Evolutionary conservation across 2,797 vertebrate species (phyloP).

Genomic region (Mormyrus hasselquistii): DNA sequence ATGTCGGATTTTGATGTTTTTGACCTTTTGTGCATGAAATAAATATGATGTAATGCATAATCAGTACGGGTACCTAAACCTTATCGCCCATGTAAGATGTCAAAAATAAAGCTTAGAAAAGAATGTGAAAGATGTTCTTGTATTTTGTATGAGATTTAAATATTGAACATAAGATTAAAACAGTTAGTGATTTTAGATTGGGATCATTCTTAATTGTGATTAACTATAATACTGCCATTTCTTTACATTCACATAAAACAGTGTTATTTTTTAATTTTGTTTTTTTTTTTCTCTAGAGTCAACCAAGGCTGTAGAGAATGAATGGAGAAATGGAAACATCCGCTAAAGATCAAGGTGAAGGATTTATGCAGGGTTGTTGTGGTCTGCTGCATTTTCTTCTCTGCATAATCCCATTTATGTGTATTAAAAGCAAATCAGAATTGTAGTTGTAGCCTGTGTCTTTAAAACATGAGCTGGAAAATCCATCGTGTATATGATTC

Average conservation of each 20-base stretch:
- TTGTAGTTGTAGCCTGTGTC: background rate
- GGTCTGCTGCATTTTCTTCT: background rate
- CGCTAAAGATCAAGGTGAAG: constrained; percentile 68
- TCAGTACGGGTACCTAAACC: background rate
- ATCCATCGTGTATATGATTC: background rate
- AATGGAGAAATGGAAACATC: constrained; percentile 70
- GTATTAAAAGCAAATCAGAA: background rate
- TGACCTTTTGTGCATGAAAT: background rate
- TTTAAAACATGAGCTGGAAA: background rate
- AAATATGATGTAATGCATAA: background rate
- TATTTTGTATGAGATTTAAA: background rate
- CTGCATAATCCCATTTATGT: background rate
- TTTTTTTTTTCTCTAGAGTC: background rate
- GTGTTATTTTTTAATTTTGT: background rate
- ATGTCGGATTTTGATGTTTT: background rate
- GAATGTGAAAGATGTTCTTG: background rate
- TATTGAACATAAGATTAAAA: background rate
- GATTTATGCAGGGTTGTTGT: background rate
- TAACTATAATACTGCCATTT: background rate
- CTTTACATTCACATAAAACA: background rate
- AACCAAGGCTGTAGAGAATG: constrained; percentile 52
- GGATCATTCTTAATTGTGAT: background rate
- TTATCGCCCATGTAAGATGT: background rate
- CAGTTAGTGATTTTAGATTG: background rate
- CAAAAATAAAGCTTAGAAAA: background rate